Base-by-base conservation (phyloP, 1,140 invertebrate species). In the Bombus breviceps region DNA sequence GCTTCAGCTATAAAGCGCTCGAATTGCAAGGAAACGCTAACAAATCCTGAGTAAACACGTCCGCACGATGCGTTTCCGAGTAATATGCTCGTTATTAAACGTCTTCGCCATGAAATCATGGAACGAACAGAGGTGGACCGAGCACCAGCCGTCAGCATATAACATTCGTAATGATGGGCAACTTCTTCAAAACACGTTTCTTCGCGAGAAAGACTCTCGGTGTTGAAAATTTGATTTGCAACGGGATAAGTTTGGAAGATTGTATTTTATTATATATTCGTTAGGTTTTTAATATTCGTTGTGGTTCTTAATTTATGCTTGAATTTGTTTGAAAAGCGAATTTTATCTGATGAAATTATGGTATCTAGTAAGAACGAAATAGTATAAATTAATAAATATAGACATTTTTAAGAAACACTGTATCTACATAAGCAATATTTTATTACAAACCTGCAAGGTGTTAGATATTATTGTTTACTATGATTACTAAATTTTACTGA, bases 51-150 rank as follows among this genome's bases (percentile, higher is more conserved):
- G 68, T 39, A 85, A 85, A 85, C 83, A 80, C 43, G 83, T 34
- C 53, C 22, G 66, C 41, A 15, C 68, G 76, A 80, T 80, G 66
- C 57, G 83, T 72, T 62, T 34, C 76, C 77, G 53, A 79, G 82
- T 83, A 83, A 83, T 83, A 83, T 59, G 68, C 68, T 53, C 77
- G 83, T 85, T 85, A 85, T 80, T 85, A 85, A 79, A 80, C 39
- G 43, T 83, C 68, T 73, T 37, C 22, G 4, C n/a, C 28, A 25
- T 37, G 22, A 32, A n/a, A 34, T 25, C 12, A 3, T 12, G 37
- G 47, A 72, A 81, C 34, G 34, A 72, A 81, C 37, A 37, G 34
- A 66, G 76, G n/a, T 62, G 43, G 34, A 77, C 47, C 10, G 74
- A 15, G 12, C 10, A 28, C 28, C 71, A n/a, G 18, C 32, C 73